Evolutionary conservation across 2,888 invertebrate genomes (phyloP), one percentile per base, ranked within the genome.

Genomic region (Athalia cordata): DNA sequence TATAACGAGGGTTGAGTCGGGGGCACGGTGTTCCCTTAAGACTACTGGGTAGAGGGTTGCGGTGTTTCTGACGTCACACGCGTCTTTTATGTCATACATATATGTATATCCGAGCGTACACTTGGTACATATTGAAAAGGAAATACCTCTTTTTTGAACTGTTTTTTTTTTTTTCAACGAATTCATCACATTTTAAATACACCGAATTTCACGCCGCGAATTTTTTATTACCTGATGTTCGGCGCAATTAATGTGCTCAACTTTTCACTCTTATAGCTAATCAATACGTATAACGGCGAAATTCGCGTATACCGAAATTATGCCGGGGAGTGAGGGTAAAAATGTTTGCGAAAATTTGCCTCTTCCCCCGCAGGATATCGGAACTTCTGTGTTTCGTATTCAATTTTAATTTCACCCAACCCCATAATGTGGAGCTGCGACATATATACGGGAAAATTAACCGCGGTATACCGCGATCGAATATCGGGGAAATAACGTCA

Each of bases 1-100:
- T 66, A 57, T 77, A 78, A 80, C 70, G 66, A 77, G 75, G 70
- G 70, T 80, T 50, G 15, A 49, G 29, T 57, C 15, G 55, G 62
- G 7, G 55, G 62, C n/a, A 47, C 61, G 45, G 49, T 61, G 59
- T 64, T 77, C 55, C 75, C 62, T 59, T 29, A 29, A 72, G 59
- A 77, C 68, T 50, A 65, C 47, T 13, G 13, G 66, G 47, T 59
- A 50, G 47, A n/a, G 50, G 61, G 61, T 5, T 3, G 29, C 49
- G 43, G 15, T 49, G 45, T 15, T 50, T 13, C 52, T 13, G 13
- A 47, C 4, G 4, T 9, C 59, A 4, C 49, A 29, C 4, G 49
- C 66, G 15, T 66, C 66, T 29, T 29, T 29, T 29, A 29, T 29
- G 29, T 29, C 29, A 29, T 29, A 29, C 2, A 29, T 29, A 29